Percentiles rank a stretch among this genome's conserved stretches.
Conservation (phyloP, 2,888 invertebrate genomes). For the Lypha dubia region DNA sequence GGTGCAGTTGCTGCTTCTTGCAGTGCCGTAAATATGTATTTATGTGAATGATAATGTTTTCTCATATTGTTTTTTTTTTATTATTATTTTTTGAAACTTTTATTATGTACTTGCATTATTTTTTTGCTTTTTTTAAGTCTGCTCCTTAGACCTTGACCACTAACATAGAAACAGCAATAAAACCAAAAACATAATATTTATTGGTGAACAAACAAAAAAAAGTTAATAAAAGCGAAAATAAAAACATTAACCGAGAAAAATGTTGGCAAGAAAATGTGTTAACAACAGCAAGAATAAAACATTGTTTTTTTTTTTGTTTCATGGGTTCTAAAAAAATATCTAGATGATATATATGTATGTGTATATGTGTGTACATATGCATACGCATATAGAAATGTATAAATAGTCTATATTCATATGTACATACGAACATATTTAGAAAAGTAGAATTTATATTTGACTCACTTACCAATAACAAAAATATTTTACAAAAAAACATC, state of each 20-base stretch:
- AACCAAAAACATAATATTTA: slow-evolving; percentile 50
- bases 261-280: slow-evolving; percentile 24
- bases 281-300: background rate
- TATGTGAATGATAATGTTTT: slow-evolving; percentile 23
- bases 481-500: too few species aligned
- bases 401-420: too few species aligned
- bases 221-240: slow-evolving; percentile 35
- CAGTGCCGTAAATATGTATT: background rate
- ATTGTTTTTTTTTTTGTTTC: too few species aligned
- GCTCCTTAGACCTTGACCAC: slow-evolving; percentile 83
- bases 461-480: too few species aligned
- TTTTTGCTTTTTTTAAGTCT: slow-evolving; percentile 63
- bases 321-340: too few species aligned
- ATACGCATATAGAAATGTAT: background rate
- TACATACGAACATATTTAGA: background rate
- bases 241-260: slow-evolving; percentile 15
- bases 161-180: slow-evolving; percentile 78
- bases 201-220: background rate
- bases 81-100: slow-evolving; percentile 62
- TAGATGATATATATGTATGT: background rate
- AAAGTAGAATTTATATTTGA: too few species aligned
- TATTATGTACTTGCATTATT: slow-evolving; percentile 75
- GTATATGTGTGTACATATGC: background rate
- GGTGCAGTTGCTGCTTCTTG: slow-evolving; percentile 29
- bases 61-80: too few species aligned